Evolutionary conservation across 2,113 vertebrate genomes (phyloP).

Genomic region (Crotalus tigris): DNA sequence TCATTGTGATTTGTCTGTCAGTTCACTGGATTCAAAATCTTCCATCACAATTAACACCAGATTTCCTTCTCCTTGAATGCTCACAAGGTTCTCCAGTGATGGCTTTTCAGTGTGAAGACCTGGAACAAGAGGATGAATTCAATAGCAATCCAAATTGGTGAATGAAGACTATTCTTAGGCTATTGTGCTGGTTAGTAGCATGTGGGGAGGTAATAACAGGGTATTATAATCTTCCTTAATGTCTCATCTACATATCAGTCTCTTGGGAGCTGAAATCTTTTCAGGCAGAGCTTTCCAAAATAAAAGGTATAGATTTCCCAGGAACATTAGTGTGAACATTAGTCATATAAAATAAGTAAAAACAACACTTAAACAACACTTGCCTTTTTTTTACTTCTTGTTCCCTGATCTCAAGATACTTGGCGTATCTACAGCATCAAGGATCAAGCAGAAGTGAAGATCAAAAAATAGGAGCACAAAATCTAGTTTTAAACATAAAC

Average conservation of each 20-base stretch:
- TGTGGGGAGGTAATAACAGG: constrained; percentile 21
- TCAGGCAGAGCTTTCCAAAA: constrained; percentile 4
- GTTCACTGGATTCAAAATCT: constrained; percentile 15
- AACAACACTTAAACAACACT: constrained; percentile 20
- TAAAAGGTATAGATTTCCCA: constrained; percentile 11
- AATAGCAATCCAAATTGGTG: constrained; percentile 25
- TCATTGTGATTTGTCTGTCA: constrained; percentile 22
- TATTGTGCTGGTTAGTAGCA: neutral
- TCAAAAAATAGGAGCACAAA: constrained; percentile 23
- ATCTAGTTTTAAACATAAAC: constrained; percentile 1
- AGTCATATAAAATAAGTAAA: constrained; percentile 27
- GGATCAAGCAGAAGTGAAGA: neutral
- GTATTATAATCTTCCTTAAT: constrained; percentile 33
- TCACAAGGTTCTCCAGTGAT: constrained; percentile 9
- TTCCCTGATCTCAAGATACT: neutral
- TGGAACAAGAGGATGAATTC: constrained; percentile 27
- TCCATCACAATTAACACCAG: neutral
- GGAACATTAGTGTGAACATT: constrained; percentile 15
- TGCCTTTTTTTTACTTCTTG: neutral
- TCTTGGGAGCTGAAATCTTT: constrained; percentile 31
- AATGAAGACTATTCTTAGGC: constrained; percentile 26
- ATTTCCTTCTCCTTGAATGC: constrained; percentile 24
- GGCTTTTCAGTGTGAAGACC: constrained; percentile 31
- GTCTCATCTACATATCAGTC: constrained; percentile 24
- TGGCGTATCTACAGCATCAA: constrained; percentile 25